phyloP scores from a whole-genome alignment of 2,797 vertebrate species.

The Malurus splendens region DNA sequence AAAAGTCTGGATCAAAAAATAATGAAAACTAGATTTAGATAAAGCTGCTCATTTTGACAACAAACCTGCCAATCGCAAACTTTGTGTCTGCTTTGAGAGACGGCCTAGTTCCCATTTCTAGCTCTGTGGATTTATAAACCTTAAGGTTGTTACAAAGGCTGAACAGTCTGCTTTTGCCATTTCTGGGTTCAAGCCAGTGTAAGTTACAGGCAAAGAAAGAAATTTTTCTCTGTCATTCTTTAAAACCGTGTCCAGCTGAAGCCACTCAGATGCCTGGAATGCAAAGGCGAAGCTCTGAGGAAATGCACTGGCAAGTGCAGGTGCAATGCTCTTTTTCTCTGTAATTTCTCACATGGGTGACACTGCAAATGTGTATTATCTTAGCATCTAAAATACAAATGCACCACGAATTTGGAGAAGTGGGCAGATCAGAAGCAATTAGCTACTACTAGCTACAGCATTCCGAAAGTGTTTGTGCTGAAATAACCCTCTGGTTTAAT shows the following conservation, averaged over 20 bases:
- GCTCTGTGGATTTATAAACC: background rate
- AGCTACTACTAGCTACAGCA: background rate
- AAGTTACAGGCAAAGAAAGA: background rate
- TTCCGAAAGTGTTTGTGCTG: background rate
- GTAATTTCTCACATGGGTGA: background rate
- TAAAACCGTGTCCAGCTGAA: background rate
- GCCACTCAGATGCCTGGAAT: background rate
- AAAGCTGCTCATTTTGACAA: background rate
- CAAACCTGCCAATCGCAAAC: background rate
- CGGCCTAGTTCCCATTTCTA: background rate
- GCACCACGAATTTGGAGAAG: background rate
- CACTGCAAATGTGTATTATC: background rate
- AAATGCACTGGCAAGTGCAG: background rate
- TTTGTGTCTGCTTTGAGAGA: background rate
- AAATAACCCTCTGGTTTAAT: background rate
- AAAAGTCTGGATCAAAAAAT: background rate
- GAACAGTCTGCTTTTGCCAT: background rate
- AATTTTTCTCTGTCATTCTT: background rate
- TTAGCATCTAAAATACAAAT: background rate
- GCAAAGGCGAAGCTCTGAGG: rapidly evolving
- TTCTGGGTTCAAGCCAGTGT: background rate
- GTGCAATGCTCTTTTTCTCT: background rate
- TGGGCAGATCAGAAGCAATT: background rate
- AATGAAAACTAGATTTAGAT: background rate
- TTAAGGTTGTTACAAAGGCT: background rate